A percentile compares a stretch with the other conserved stretches of the same genome.
Conservation (phyloP, 1,140 invertebrate genomes). For the Musca domestica region DNA sequence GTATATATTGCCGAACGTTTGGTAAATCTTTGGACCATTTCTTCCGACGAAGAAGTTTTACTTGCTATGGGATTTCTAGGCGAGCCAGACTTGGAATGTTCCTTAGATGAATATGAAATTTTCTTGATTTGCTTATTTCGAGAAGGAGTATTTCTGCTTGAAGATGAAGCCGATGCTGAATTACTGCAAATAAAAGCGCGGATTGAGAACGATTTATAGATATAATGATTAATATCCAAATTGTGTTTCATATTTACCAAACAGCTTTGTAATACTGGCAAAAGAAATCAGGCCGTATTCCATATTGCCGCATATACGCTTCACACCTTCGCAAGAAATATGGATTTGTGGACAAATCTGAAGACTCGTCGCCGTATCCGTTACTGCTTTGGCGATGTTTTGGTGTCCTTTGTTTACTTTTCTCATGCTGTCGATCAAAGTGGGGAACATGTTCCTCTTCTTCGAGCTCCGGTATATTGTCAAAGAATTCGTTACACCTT, state of each 20-base stretch:
- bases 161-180: not conserved
- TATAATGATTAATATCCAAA: not conserved
- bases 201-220: not conserved
- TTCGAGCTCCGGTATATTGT: conserved; percentile 47
- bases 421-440: conserved; percentile 2
- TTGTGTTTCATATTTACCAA: conserved; percentile 33
- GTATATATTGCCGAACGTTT: conserved; percentile 51
- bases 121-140: not conserved
- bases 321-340: conserved; percentile 62
- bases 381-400: conserved; percentile 29
- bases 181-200: not conserved
- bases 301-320: conserved; percentile 62
- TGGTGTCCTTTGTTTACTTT: conserved; percentile 7
- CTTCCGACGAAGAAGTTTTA: not conserved
- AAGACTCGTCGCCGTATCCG: not conserved
- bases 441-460: conserved; percentile 27
- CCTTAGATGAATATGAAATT: not conserved
- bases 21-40: conserved; percentile 40
- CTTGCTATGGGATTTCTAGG: too few relatives aligned
- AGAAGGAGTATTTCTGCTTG: not conserved
- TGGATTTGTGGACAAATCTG: conserved; percentile 49
- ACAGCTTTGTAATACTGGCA: conserved; percentile 57
- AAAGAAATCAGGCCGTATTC: conserved; percentile 66
- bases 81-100: too few relatives aligned
- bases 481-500: conserved; percentile 45